A percentile compares a stretch with the other conserved stretches of the same genome.
phyloP scores from a whole-genome alignment of 2,888 invertebrate genomes.

The Agrilus mali region DNA sequence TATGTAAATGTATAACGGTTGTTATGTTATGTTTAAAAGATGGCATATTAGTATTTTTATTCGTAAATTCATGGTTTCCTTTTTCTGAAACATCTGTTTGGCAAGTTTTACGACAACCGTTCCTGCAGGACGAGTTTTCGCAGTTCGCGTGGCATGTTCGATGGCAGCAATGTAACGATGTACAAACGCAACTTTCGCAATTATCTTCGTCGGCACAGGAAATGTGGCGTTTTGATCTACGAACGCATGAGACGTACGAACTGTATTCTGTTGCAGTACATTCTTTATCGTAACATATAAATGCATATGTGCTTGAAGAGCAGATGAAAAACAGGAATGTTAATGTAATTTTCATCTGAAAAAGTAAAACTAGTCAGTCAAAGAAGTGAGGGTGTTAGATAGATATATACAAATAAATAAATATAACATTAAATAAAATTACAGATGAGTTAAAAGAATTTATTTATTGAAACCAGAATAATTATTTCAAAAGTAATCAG shows the following conservation, averaged over 20 bases:
- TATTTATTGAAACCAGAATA: too few species aligned
- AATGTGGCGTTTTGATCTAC: constrained; percentile 19
- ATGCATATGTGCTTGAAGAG: background rate
- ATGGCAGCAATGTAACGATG: constrained; percentile 29
- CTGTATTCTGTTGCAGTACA: constrained; percentile 25
- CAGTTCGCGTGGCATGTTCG: constrained; percentile 29
- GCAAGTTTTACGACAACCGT: constrained; percentile 20
- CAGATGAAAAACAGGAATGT: background rate
- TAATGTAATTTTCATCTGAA: constrained; percentile 8
- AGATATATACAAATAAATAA: too few species aligned
- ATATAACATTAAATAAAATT: too few species aligned
- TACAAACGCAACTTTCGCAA: constrained; percentile 20
- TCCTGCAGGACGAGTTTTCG: constrained; percentile 23
- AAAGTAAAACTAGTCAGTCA: constrained; percentile 2
- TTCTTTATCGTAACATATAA: constrained; percentile 13
- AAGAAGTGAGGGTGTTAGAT: too few species aligned
- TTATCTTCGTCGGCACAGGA: constrained; percentile 16
- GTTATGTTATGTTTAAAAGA: constrained; percentile 27
- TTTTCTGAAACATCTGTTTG: constrained; percentile 2
- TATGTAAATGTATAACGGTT: constrained; percentile 31
- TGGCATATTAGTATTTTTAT: constrained; percentile 2
- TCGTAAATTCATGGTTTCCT: background rate
- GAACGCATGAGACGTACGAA: constrained; percentile 26
- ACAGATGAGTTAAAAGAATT: too few species aligned
- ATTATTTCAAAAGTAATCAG: too few species aligned